These are phyloP conservation scores for Lampris megalopsis DNA, from an alignment of 2,113 vertebrate genomes.

Conservation along the genomic window DNA sequence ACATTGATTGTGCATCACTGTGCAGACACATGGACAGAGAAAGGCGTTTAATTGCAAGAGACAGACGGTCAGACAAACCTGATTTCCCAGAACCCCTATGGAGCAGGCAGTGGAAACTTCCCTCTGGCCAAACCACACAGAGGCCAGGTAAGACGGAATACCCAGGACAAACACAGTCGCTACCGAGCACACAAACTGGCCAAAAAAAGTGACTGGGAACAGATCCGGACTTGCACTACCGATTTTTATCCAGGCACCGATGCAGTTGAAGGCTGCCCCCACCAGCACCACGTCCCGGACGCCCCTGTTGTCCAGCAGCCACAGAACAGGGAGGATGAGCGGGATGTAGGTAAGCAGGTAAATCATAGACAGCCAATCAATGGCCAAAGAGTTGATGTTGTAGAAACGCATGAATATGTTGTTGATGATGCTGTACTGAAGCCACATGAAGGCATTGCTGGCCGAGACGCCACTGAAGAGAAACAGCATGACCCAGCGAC, in stretches of 20 bases:
- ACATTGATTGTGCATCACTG: not conserved
- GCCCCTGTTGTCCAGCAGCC: slow-evolving; percentile 81
- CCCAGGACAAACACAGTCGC: slow-evolving; percentile 90
- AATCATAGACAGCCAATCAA: slow-evolving; percentile 92
- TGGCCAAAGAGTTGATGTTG: slow-evolving; percentile 78
- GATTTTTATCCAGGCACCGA: slow-evolving; percentile 91
- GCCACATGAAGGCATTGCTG: slow-evolving; percentile 92
- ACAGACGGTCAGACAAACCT: slow-evolving; percentile 79
- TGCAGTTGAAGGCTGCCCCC: slow-evolving; percentile 87
- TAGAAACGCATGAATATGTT: slow-evolving; percentile 89
- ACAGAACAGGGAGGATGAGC: slow-evolving; percentile 88
- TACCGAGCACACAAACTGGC: slow-evolving; percentile 86
- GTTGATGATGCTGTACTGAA: slow-evolving; percentile 89
- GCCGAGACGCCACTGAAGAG: slow-evolving; percentile 89
- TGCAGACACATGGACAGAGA: not conserved
- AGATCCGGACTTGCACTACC: slow-evolving; percentile 84
- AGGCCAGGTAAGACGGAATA: slow-evolving; percentile 88
- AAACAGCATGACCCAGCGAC: slow-evolving; percentile 87
- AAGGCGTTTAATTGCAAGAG: not conserved
- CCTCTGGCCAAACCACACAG: slow-evolving; percentile 87
- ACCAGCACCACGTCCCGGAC: slow-evolving; percentile 86
- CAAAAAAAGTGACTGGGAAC: slow-evolving; percentile 84
- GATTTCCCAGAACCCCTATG: slow-evolving; percentile 90
- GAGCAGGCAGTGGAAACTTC: slow-evolving; percentile 92
- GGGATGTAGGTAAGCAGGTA: slow-evolving; percentile 89